These are phyloP conservation scores for Alosa alosa DNA, from an alignment of 2,113 vertebrate genomes.

Conservation along the genomic window DNA sequence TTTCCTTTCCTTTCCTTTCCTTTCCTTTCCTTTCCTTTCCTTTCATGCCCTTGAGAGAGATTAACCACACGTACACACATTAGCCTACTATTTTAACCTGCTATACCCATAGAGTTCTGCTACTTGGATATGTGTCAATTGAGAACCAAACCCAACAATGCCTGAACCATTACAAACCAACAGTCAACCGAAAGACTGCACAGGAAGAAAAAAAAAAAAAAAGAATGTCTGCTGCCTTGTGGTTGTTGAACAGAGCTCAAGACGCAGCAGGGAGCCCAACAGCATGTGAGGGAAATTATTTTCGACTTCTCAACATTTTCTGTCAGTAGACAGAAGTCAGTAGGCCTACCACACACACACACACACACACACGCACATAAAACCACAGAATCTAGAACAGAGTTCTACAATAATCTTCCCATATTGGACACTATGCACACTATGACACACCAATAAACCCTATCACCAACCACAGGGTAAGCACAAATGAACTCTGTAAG, in stretches of 20 bases:
- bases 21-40: conserved; percentile 61
- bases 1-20: too few species aligned
- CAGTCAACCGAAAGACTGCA: background rate
- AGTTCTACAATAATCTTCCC: too few species aligned
- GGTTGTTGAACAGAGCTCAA: too few species aligned
- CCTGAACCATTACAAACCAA: background rate
- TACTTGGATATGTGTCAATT: background rate
- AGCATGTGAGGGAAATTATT: too few species aligned
- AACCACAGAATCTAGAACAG: too few species aligned
- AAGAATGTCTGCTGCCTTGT: background rate
- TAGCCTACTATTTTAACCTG: background rate
- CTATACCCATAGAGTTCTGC: background rate
- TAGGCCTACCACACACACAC: conserved; percentile 23
- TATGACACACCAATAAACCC: background rate
- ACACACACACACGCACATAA: background rate
- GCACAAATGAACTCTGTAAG: background rate
- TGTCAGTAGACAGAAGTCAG: background rate
- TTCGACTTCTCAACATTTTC: too few species aligned
- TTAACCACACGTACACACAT: background rate
- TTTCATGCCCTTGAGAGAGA: conserved; percentile 81
- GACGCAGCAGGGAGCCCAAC: background rate
- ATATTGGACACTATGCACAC: background rate
- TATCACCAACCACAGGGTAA: background rate
- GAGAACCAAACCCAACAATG: background rate
- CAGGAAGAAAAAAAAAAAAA: background rate